A percentile compares a stretch with the other conserved stretches of the same genome.
These are phyloP conservation scores for Ornithorhynchus anatinus DNA, from an alignment of 2,113 vertebrate genomes.

Conservation along the genomic window DNA sequence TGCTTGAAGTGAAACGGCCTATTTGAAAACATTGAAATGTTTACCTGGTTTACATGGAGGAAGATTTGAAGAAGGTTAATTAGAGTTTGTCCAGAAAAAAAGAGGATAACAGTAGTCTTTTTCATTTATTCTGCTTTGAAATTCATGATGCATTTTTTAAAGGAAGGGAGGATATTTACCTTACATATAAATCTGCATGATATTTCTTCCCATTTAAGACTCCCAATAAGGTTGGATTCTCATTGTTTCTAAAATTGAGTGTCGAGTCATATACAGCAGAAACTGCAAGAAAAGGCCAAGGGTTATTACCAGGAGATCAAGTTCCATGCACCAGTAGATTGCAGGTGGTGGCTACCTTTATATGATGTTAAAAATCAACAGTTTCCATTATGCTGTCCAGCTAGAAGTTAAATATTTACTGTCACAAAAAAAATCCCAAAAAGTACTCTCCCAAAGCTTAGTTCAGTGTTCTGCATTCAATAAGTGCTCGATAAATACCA, in stretches of 20 bases:
- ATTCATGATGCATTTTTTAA: neutral
- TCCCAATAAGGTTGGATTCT: slow-evolving; percentile 87
- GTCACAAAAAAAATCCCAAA: too few species aligned
- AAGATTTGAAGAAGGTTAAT: neutral
- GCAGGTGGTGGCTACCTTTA: too few species aligned
- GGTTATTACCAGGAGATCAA: too few species aligned
- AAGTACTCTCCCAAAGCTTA: too few species aligned
- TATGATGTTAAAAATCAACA: too few species aligned
- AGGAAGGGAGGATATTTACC: slow-evolving; percentile 70
- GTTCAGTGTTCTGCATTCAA: too few species aligned
- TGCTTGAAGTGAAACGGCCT: too few species aligned
- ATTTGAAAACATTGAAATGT: neutral
- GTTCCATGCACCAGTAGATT: too few species aligned
- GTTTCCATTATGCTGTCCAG: too few species aligned
- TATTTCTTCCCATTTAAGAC: slow-evolving; percentile 93
- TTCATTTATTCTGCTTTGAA: neutral
- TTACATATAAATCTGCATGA: slow-evolving; percentile 90
- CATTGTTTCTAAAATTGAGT: slow-evolving; percentile 95
- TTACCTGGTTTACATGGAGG: neutral
- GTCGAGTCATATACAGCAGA: slow-evolving; percentile 96
- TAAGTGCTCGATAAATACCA: too few species aligned
- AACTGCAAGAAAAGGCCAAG: slow-evolving; percentile 75
- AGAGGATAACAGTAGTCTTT: neutral
- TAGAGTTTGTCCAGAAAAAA: rapidly evolving
- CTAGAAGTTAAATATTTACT: too few species aligned